A percentile compares a stretch with the other conserved stretches of the same genome.
Conservation (phyloP, 2,113 vertebrate species). For the Rhynchopsitta pachyrhyncha region DNA sequence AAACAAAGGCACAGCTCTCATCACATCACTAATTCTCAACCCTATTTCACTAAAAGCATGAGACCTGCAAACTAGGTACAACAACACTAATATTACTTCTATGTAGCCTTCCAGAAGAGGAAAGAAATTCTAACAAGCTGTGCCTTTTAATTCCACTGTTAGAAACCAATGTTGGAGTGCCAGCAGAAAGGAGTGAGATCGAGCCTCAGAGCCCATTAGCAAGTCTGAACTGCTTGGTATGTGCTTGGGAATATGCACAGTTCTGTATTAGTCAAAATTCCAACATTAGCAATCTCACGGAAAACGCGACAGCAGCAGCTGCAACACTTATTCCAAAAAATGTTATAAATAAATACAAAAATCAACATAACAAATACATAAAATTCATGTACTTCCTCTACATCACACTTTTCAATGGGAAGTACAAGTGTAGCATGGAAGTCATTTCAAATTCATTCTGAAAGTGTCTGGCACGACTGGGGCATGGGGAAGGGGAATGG, state of each 20-base stretch:
- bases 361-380: background rate
- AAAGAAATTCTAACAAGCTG: background rate
- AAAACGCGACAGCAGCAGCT: background rate
- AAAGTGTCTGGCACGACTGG: background rate
- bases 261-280: background rate
- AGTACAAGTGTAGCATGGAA: accelerated
- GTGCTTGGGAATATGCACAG: background rate
- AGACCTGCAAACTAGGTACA: background rate
- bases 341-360: background rate
- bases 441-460: background rate
- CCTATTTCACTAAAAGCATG: background rate
- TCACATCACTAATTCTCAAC: background rate
- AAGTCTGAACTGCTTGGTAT: background rate
- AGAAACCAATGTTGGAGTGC: background rate
- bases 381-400: background rate
- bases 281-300: background rate
- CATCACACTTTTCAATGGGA: background rate
- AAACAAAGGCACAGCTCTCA: background rate
- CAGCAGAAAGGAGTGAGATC: background rate
- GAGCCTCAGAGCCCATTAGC: background rate
- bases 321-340: background rate
- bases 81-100: background rate
- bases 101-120: background rate
- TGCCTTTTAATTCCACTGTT: background rate
- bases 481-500: background rate